Evolutionary conservation across 2,888 invertebrate genomes (phyloP).

Genomic region (Allophyes oxyacanthae): DNA sequence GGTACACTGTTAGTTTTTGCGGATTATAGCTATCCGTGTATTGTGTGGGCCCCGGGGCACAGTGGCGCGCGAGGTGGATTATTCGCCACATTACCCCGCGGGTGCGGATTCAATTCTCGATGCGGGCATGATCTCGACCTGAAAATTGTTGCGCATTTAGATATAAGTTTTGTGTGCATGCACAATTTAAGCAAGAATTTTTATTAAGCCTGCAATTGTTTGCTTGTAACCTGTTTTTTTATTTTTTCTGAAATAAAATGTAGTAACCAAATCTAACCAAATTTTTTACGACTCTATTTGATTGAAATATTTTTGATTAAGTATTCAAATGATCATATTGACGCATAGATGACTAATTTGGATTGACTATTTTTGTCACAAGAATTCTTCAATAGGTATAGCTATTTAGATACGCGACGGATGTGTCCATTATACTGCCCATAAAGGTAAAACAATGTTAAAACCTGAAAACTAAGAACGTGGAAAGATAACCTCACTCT

Average conservation of each 20-base stretch:
- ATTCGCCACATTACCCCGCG: constrained; percentile 82
- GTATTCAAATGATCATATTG: no score
- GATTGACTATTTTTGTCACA: no score
- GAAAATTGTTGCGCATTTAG: constrained; percentile 84
- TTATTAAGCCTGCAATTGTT: constrained; percentile 31
- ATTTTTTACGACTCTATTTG: no score
- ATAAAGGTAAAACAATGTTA: constrained; percentile 23
- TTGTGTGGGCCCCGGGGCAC: constrained; percentile 67
- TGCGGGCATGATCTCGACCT: constrained; percentile 73
- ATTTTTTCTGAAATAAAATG: background rate
- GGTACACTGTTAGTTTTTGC: constrained; percentile 81
- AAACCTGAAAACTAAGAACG: constrained; percentile 47
- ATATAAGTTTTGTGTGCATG: constrained; percentile 56
- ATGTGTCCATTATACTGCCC: background rate
- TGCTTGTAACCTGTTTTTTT: constrained; percentile 19
- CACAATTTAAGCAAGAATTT: constrained; percentile 35
- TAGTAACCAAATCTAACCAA: no score
- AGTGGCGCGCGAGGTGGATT: constrained; percentile 84
- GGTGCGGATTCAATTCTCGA: constrained; percentile 71
- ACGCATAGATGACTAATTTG: no score
- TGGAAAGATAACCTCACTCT: constrained; percentile 74
- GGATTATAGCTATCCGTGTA: constrained; percentile 77
- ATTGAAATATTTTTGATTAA: no score
- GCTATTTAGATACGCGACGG: background rate
- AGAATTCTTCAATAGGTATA: no score